Evolutionary conservation across 2,113 vertebrate species (phyloP), one percentile per base, ranked within the genome.

Genomic region (Tricholaema leucomelas): DNA sequence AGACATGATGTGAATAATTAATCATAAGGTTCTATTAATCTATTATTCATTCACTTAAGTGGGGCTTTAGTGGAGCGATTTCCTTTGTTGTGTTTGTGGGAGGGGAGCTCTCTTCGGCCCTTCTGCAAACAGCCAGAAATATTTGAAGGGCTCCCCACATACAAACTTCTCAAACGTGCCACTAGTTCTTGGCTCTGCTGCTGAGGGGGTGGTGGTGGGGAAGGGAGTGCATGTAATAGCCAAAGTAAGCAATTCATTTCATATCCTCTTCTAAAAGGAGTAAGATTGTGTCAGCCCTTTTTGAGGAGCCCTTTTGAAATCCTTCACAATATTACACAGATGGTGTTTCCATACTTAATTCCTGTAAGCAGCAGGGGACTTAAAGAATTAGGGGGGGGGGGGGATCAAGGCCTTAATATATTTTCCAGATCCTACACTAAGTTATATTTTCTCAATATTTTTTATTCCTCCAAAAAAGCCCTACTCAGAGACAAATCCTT

Each of bases 181-280:
- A 87, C 91, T 87, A 64, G 81, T 60, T 95, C 93, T 82, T 94
- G 91, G 67, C 91, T 93, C 48, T 92, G 92, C 67, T 94, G 60
- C 87, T 42, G 52, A 81, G 91, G 95, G 87, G 48, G 48, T 50
- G 48, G 48, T 50, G 48, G 48, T 82, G 90, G 95, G 88, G 87
- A 92, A 88, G 91, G 81, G 87, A 91, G 88, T 36, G 80, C 48
- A 48, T 40, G 92, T n/a, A 92, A 96, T 89, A 95, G 93, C 94
- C 92, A 95, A 95, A 93, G 95, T 95, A 96, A 96, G 93, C 95
- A 96, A 77, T 96, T 96, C 81, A 89, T 96, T 95, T 96, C 92
- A 96, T 92, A 92, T 92, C 93, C 87, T 96, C 92, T 95, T 95
- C 93, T 91, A 96, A 96, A 96, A 96, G 91, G 72, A 95, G 85